These are phyloP conservation scores for Ammodytes dubius DNA, from an alignment of 2,113 vertebrate genomes.

Conservation along the genomic window DNA sequence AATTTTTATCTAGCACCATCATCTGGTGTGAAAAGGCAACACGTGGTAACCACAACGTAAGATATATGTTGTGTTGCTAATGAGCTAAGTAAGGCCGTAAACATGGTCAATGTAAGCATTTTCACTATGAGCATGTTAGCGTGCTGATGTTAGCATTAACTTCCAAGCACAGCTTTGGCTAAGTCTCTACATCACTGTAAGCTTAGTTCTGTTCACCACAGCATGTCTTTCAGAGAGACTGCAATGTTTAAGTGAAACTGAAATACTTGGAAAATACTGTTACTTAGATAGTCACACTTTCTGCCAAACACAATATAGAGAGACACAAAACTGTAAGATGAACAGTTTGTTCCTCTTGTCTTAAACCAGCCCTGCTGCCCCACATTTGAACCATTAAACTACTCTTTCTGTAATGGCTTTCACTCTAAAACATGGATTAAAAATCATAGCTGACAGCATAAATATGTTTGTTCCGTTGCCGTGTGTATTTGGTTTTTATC, in stretches of 20 bases:
- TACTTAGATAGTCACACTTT: background rate
- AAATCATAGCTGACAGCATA: constrained; percentile 63
- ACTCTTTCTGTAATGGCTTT: constrained; percentile 31
- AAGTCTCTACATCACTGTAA: background rate
- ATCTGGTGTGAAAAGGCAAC: background rate
- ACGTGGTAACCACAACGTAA: background rate
- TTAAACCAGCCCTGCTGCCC: constrained; percentile 29
- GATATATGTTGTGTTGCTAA: background rate
- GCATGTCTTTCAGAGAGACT: background rate
- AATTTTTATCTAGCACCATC: background rate
- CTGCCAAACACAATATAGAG: background rate
- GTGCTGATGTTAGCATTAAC: too few relatives aligned
- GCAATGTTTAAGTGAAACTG: background rate
- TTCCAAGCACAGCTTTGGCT: background rate
- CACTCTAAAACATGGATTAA: constrained; percentile 63
- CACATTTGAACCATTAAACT: constrained; percentile 55
- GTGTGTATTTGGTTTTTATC: constrained; percentile 65
- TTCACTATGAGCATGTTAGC: background rate
- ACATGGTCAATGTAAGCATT: background rate
- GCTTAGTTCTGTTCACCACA: background rate
- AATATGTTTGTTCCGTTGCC: constrained; percentile 69
- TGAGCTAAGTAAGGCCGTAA: background rate
- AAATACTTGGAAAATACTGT: background rate
- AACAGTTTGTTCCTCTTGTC: constrained; percentile 9
- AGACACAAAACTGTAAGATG: background rate